phyloP scores from a whole-genome alignment of 2,888 invertebrate species.

The Stegana nigrithorax region DNA sequence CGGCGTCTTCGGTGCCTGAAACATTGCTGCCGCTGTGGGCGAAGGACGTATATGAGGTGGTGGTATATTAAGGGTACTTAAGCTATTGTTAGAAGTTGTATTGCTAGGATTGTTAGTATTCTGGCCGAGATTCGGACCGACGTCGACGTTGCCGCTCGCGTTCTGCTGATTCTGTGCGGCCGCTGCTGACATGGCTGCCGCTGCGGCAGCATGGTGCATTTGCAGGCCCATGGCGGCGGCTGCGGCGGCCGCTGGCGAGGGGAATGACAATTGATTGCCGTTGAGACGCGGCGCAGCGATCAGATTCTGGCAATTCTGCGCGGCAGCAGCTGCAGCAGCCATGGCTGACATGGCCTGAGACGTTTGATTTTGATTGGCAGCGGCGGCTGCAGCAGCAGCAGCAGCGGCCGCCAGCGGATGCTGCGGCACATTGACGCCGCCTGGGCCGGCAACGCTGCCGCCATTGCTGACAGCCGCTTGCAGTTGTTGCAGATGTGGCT shows the following conservation, averaged over 20 bases:
- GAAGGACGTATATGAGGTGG: constrained; percentile 78
- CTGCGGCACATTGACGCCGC: constrained; percentile 22
- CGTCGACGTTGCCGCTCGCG: constrained; percentile 38
- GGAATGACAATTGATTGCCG: constrained; percentile 69
- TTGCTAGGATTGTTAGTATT: constrained; percentile 34
- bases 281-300: constrained; percentile 74
- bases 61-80: constrained; percentile 73
- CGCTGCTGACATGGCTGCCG: constrained; percentile 62
- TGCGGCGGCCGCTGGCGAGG: constrained; percentile 68
- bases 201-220: constrained; percentile 69
- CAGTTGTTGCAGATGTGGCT: constrained; percentile 60
- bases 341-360: constrained; percentile 46
- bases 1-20: constrained; percentile 87
- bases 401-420: constrained; percentile 26
- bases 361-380: constrained; percentile 24
- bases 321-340: constrained; percentile 45
- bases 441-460: constrained; percentile 1
- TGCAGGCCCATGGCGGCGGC: constrained; percentile 70
- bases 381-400: constrained; percentile 20
- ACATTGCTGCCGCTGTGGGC: constrained; percentile 79
- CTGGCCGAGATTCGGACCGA: constrained; percentile 9
- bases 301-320: constrained; percentile 57
- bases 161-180: constrained; percentile 45
- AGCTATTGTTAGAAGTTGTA: constrained; percentile 66
- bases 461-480: constrained; percentile 23